Percentiles rank a stretch among this genome's conserved stretches.
Evolutionary conservation across 2,888 invertebrate species (phyloP).

Genomic region (Amblyteles armatorius): DNA sequence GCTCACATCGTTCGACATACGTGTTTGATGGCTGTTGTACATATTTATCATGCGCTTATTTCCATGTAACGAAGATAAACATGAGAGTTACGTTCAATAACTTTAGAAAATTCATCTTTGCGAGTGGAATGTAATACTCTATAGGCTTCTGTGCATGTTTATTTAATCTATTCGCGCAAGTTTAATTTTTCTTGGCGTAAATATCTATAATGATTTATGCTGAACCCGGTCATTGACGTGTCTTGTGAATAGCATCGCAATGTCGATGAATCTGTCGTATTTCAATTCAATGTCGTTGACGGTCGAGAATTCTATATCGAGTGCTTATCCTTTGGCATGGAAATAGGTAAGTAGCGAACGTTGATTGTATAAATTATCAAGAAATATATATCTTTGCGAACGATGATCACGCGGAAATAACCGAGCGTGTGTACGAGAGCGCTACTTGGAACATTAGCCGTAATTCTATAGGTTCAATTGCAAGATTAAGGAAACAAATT

Average conservation of each 20-base stretch:
- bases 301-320: constrained; percentile 68
- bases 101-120: constrained; percentile 26
- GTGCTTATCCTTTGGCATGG: constrained; percentile 80
- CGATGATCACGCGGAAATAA: background rate
- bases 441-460: constrained; percentile 17
- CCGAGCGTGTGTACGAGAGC: background rate
- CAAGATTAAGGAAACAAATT: background rate
- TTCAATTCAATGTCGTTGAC: constrained; percentile 61
- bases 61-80: constrained; percentile 76
- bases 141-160: constrained; percentile 30
- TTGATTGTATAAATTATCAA: constrained; percentile 35
- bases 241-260: constrained; percentile 40
- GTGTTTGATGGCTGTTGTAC: constrained; percentile 6
- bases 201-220: background rate
- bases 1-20: background rate
- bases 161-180: background rate
- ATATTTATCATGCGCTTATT: constrained; percentile 71
- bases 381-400: background rate
- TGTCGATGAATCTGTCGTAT: constrained; percentile 43
- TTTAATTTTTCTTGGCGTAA: constrained; percentile 14
- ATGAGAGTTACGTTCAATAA: constrained; percentile 52
- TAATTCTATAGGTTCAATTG: constrained; percentile 48
- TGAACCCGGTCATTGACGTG: constrained; percentile 35
- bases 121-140: constrained; percentile 5
- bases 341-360: constrained; percentile 79